Percentiles rank a stretch among this genome's conserved stretches.
phyloP scores from a whole-genome alignment of 2,113 vertebrate species.

The Ictalurus punctatus region DNA sequence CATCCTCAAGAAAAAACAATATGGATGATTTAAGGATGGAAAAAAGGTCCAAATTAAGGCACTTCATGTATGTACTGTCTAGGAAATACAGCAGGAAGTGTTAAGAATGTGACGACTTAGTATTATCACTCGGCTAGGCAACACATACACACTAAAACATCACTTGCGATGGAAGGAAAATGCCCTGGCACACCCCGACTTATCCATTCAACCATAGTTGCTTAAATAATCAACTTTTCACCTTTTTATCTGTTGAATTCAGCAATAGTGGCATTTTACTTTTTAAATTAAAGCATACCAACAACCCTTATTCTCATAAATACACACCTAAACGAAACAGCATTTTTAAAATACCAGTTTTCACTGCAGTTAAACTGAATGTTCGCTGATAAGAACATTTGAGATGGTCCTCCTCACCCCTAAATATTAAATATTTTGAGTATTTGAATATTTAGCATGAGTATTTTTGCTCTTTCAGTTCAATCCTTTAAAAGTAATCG shows the following conservation, averaged over 20 bases:
- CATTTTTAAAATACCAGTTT: not conserved
- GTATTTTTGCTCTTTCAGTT: constrained; percentile 14
- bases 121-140: not conserved
- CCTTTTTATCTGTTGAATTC: not conserved
- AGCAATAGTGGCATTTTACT: not conserved
- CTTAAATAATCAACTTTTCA: not conserved
- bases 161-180: not conserved
- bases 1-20: not conserved
- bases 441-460: no score
- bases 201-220: not conserved
- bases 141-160: not conserved
- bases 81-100: not conserved
- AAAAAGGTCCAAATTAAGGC: not conserved
- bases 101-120: not conserved
- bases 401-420: no score
- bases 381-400: no score
- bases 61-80: not conserved
- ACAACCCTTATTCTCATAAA: not conserved
- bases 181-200: not conserved
- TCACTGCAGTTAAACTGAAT: not conserved
- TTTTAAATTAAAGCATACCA: not conserved
- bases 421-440: not conserved
- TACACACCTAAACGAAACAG: not conserved
- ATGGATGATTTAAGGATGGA: not conserved
- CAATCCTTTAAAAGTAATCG: not conserved